These are phyloP conservation scores for Drosophila sp. DNA, from an alignment of 1,140 invertebrate species.

Conservation along the genomic window DNA sequence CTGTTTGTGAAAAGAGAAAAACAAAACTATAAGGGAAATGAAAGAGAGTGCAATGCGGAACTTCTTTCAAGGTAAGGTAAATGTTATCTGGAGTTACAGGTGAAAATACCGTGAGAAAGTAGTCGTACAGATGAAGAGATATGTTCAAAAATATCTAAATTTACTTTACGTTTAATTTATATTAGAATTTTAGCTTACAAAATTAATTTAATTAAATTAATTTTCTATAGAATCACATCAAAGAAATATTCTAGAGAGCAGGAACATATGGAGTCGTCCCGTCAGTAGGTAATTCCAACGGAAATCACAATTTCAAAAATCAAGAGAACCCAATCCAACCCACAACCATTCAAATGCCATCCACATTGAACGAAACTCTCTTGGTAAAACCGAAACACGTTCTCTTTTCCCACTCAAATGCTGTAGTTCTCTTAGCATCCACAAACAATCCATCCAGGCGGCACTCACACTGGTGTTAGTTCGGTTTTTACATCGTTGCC, in stretches of 20 bases:
- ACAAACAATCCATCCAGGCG: conserved; percentile 12
- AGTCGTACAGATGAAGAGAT: no score
- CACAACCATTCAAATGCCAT: conserved; percentile 41
- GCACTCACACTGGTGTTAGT: conserved; percentile 17
- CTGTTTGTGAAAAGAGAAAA: conserved; percentile 8
- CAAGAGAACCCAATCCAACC: conserved; percentile 2
- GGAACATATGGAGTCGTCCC: background rate
- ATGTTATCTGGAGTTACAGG: conserved; percentile 1
- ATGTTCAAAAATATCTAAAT: no score
- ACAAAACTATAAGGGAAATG: background rate
- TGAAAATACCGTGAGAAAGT: background rate
- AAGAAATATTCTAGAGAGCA: background rate
- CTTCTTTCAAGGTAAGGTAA: background rate
- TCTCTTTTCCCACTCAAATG: background rate
- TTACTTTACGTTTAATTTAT: no score
- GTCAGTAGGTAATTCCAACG: background rate
- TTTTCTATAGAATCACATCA: no score
- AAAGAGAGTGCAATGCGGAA: background rate
- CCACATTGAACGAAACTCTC: background rate
- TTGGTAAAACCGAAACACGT: background rate
- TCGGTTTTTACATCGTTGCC: conserved; percentile 49
- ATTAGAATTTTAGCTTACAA: no score
- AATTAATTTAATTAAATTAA: no score
- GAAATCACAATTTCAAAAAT: conserved; percentile 2
- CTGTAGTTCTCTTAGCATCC: conserved; percentile 37